Conservation (phyloP, 2,888 invertebrate species). For the Syrphus vitripennis region DNA sequence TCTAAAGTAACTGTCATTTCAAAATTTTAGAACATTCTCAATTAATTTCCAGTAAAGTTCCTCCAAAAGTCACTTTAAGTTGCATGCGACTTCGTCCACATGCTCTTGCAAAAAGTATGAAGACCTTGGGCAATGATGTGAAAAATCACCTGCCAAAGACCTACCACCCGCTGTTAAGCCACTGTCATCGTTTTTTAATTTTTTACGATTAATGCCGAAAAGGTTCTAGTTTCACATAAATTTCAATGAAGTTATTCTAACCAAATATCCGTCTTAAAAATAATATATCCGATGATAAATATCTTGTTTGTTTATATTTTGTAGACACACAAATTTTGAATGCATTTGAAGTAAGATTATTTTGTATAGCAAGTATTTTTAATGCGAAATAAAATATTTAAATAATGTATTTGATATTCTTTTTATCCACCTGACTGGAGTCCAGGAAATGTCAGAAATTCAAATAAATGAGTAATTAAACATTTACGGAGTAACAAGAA, state of each 20-base stretch:
- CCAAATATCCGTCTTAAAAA: not conserved
- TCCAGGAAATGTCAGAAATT: not conserved
- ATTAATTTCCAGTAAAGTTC: not conserved
- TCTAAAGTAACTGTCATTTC: not conserved
- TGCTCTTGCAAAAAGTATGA: not conserved
- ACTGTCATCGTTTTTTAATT: not conserved
- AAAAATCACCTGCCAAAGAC: slow-evolving; percentile 12
- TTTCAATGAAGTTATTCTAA: not conserved
- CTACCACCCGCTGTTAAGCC: slow-evolving; percentile 2
- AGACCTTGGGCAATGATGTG: not conserved
- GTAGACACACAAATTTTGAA: not conserved
- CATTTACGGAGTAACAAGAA: not conserved
- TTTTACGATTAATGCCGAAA: not conserved
- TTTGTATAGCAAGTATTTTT: not conserved
- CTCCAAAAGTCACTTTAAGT: not conserved
- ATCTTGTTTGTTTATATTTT: slow-evolving; percentile 2
- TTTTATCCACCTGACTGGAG: too few species aligned
- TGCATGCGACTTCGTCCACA: not conserved
- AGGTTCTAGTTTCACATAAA: slow-evolving; percentile 17
- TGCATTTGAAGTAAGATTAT: not conserved
- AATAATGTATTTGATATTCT: too few species aligned
- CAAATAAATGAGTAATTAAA: slow-evolving; percentile 2
- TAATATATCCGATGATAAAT: not conserved
- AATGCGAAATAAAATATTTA: not conserved
- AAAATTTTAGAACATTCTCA: not conserved